These are phyloP conservation scores for Zalophus californianus DNA, from an alignment of 2,797 vertebrate genomes.

Conservation along the genomic window DNA sequence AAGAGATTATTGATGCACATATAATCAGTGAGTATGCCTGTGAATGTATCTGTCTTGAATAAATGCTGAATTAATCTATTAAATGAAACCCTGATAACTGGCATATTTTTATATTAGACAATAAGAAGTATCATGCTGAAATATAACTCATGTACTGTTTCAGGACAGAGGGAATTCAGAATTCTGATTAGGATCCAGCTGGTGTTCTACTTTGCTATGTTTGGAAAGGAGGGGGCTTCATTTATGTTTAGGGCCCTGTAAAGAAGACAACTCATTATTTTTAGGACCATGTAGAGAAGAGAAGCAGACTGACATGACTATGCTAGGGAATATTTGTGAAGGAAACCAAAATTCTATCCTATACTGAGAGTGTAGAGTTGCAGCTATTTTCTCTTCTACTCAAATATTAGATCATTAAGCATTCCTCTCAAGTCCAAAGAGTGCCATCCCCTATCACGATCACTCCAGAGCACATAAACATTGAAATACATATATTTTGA, in stretches of 20 bases:
- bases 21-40: not conserved
- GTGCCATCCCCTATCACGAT: fast-evolving
- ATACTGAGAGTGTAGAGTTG: not conserved
- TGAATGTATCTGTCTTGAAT: not conserved
- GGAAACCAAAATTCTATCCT: not conserved
- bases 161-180: not conserved
- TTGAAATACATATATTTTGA: not conserved
- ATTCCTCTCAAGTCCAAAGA: not conserved
- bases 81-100: not conserved
- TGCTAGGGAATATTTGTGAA: not conserved
- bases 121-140: not conserved
- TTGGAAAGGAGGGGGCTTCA: not conserved
- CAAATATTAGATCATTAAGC: not conserved
- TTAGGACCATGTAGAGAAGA: not conserved
- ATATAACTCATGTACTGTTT: not conserved
- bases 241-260: not conserved
- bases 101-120: not conserved
- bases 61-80: not conserved
- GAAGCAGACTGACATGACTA: not conserved
- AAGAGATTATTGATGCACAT: not conserved
- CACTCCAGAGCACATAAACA: not conserved
- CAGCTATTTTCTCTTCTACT: not conserved
- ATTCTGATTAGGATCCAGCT: not conserved
- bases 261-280: not conserved
- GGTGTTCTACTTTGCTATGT: not conserved